Percentiles rank a stretch among this genome's conserved stretches.
These are phyloP conservation scores for Brachirus orientalis DNA, from an alignment of 2,113 vertebrate species.

Conservation along the genomic window DNA sequence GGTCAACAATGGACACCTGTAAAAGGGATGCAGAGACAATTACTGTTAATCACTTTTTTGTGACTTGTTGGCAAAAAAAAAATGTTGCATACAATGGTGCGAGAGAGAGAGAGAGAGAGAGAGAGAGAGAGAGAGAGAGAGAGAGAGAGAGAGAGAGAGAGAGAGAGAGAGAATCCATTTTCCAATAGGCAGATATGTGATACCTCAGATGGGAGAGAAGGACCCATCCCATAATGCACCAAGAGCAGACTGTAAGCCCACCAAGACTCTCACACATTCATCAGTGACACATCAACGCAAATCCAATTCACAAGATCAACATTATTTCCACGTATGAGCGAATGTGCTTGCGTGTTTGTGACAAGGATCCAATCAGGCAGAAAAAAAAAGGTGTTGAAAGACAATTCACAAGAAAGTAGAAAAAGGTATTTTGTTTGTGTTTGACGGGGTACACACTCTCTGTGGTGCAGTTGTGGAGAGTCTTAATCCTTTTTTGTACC, in stretches of 20 bases:
- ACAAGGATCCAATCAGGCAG: slow-evolving; percentile 6
- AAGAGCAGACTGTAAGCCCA: slow-evolving; percentile 46
- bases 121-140: slow-evolving; percentile 22
- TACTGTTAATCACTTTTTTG: neutral
- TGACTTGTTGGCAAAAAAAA: neutral
- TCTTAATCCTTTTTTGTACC: too few relatives aligned
- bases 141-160: neutral
- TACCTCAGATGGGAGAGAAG: slow-evolving; percentile 54
- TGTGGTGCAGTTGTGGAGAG: too few relatives aligned
- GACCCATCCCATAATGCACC: slow-evolving; percentile 63
- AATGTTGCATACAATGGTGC: too few relatives aligned
- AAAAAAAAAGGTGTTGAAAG: slow-evolving; percentile 1
- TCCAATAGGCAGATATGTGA: slow-evolving; percentile 66
- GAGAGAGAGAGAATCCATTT: slow-evolving; percentile 60
- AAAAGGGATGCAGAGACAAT: neutral
- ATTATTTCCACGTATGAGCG: neutral
- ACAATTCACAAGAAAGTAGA: slow-evolving; percentile 26
- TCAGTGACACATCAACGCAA: slow-evolving; percentile 32
- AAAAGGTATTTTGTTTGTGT: slow-evolving; percentile 29
- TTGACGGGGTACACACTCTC: neutral
- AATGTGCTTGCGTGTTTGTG: neutral
- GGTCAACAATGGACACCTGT: neutral
- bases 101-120: neutral
- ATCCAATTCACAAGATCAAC: slow-evolving; percentile 31
- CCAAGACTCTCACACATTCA: slow-evolving; percentile 38